Conservation (phyloP, 2,113 vertebrate genomes). For the Chloroceryle aenea region DNA sequence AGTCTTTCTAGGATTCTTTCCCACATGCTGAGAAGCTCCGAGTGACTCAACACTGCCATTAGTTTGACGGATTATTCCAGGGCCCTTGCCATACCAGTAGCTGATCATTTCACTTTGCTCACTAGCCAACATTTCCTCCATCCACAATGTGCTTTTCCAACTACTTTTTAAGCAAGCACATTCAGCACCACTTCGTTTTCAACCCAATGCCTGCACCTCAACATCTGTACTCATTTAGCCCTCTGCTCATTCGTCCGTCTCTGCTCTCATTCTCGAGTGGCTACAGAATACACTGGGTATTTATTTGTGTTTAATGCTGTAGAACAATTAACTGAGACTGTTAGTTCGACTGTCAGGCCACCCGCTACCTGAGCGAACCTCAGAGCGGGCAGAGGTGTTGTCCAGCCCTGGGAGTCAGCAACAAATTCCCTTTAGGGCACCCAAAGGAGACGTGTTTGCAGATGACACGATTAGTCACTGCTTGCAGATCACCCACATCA, state of each 20-base stretch:
- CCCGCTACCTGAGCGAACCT: neutral
- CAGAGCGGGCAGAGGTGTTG: neutral
- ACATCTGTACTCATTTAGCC: neutral
- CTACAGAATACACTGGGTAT: neutral
- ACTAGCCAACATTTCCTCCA: neutral
- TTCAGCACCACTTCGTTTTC: neutral
- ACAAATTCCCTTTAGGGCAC: neutral
- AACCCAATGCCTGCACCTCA: neutral
- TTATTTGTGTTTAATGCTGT: neutral
- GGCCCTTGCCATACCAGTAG: neutral
- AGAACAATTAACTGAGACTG: neutral
- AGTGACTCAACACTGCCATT: constrained; percentile 46
- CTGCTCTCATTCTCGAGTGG: neutral
- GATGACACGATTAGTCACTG: neutral
- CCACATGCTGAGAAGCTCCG: neutral
- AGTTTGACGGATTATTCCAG: constrained; percentile 30
- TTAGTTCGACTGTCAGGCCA: neutral
- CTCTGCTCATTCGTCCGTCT: neutral
- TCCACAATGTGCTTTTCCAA: neutral
- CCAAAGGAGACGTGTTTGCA: neutral
- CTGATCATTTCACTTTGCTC: neutral
- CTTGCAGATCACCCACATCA: neutral
- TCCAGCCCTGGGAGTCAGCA: neutral
- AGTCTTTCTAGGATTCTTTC: constrained; percentile 36
- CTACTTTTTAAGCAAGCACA: neutral